These are phyloP conservation scores for Penaeus indicus DNA, from an alignment of 1,140 invertebrate species.

Conservation along the genomic window DNA sequence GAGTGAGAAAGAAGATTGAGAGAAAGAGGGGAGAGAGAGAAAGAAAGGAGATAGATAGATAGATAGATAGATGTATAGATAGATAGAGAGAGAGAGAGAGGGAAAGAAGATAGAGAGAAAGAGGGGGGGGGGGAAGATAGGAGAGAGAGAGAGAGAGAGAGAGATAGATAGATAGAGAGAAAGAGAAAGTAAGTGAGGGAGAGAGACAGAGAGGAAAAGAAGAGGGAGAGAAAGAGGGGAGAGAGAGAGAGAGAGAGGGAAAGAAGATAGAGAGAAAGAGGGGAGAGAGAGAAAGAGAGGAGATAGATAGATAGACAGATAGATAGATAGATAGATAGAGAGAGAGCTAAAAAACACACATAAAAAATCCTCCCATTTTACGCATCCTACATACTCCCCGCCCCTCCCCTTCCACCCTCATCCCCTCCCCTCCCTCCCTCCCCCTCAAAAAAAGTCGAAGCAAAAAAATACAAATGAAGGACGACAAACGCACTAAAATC, in stretches of 20 bases:
- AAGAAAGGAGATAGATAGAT: not conserved
- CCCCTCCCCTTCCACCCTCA: no score
- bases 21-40: not conserved
- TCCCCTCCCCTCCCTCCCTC: not conserved
- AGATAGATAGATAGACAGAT: no score
- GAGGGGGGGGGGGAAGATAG: not conserved
- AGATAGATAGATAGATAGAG: no score
- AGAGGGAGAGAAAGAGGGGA: no score
- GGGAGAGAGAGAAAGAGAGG: no score
- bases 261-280: no score
- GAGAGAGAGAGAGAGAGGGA: no score
- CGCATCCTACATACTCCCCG: not conserved
- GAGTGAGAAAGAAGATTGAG: not conserved
- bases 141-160: conserved; percentile 9
- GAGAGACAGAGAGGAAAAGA: no score
- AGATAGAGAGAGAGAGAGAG: not conserved
- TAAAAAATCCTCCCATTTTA: no score
- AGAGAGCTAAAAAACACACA: no score
- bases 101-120: not conserved
- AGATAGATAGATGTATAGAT: not conserved
- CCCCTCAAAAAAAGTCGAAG: not conserved
- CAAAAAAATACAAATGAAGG: conserved; percentile 51
- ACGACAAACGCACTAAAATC: conserved; percentile 57
- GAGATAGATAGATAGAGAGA: conserved; percentile 16
- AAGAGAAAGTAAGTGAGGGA: not conserved